Evolutionary conservation across 2,888 invertebrate genomes (phyloP), one percentile per base, ranked within the genome.

Genomic region (Ectobius pallidus): DNA sequence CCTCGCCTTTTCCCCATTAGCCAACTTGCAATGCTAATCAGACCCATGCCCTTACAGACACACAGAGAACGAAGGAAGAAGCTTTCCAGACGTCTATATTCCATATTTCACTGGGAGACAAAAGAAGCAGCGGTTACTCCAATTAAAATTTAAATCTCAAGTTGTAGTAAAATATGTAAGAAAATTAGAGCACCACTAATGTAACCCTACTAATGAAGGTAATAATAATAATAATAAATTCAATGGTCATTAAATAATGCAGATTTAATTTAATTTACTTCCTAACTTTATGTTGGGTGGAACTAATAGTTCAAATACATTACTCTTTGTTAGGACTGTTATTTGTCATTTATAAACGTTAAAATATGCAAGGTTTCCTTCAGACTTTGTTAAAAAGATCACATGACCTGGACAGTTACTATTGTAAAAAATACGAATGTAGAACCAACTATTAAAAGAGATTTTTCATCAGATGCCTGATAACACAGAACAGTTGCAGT

Each of bases 1-100:
- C 71, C 42, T 49, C 39, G 63, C 42, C 71, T 65, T 65, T 65
- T 34, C 71, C 34, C 71, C 71, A 52, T 71, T 71, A 65, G 46
- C n/a, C 25, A 65, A 46, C 63, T 65, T 63, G 71, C 49, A 65
- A 52, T 63, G 71, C 63, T 65, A 71, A 71, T 71, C 49, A 71
- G 71, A 14, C 71, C 30, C 52, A 49, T 65, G 34, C 32, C 46
- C 71, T 34, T n/a, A n/a, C n/a, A n/a, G n/a, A n/a, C n/a, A n/a
- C n/a, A n/a, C n/a, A 34, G 46, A 46, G 46, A 46, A n/a, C 4
- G n/a, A 2, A 18, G 18, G 18, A 4, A 20, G 46, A 3, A 0
- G 46, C 18, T n/a, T 7, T 18, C 14, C 2, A 44, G 16, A 49
- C 22, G 49, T 18, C 49, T 62, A 63, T 11, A 9, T 63, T 42